Evolutionary conservation across 2,888 invertebrate species (phyloP), one percentile per base, ranked within the genome.

Genomic region (Rambutsinella grinnellia): DNA sequence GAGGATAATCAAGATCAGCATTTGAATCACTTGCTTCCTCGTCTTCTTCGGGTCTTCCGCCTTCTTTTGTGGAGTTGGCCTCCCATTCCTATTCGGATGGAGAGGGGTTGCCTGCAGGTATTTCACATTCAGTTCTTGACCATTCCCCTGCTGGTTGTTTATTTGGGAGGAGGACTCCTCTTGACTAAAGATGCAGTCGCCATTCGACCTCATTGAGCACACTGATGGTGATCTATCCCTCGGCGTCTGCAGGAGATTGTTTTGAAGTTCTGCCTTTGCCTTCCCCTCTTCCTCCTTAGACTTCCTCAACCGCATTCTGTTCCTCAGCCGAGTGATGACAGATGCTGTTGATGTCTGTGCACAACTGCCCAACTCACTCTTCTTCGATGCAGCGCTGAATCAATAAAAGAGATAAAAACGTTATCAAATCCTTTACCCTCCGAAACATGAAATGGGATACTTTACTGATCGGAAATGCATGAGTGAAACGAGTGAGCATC

Each of bases 1-100:
- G 0, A 86, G 57, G 21, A 89, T 87, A 5, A 89, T 87, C 6
- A 88, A 85, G 8, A 89, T 86, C 68, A 89, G 85, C 88, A 89
- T 89, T 83, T 88, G 88, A 75, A 89, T 89, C 5, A 89, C 88
- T 23, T 54, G 54, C 24, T 54, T 54, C 24, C 54, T 54, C 10
- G 54, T 54, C 13, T 19, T 24, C n/a, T 21, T 10, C 17, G 54
- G 54, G 10, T 54, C 54, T 6, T 54, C 54, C 6, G 8, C 24
- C 23, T 54, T 54, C 21, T 19, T 54, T 54, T 36, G 36, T 13
- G 6, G 5, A 8, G 36, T 36, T 13, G 5, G 36, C 13, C 13
- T 36, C 36, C 36, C 36, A 36, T 36, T 36, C 36, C 36, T 5
- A 13, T 36, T 36, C 6, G 36, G 5, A 36, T 36, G 36, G n/a